Evolutionary conservation across 2,113 vertebrate species (phyloP), one percentile per base, ranked within the genome.

Genomic region (Lepus europaeus): DNA sequence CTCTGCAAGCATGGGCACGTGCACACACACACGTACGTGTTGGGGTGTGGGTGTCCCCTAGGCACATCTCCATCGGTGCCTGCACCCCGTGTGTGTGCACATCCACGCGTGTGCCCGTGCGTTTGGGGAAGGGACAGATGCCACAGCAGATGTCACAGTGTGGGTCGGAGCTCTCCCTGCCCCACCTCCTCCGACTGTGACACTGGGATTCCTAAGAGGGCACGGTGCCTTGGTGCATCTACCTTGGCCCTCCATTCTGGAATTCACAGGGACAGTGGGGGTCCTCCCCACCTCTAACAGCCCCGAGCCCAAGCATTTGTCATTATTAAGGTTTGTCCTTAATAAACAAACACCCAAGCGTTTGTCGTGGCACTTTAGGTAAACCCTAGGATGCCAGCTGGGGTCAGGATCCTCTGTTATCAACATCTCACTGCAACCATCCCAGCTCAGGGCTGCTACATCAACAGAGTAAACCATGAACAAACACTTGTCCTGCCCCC

Each of bases 91-190:
- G 1, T 12, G 4, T 23, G 7, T 59, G 66, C 13, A 16, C 45
- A 39, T 3, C 19, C 19, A 36, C 7, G 1, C 0, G 14, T 45
- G 45, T 9, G 17, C 45, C 4, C 33, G 0, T 14, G 10, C 25
- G 0, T 51, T 19, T 16, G 84, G 13, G n/a, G 61, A 12, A 20
- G 19, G 23, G 19, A 70, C 29, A 63, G 39, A 6, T 36, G 12
- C 36, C 78, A 66, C 20, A 78, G 29, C 61, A n/a, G 29, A 29
- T 0, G 19, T 3, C 61, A 39, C 33, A 6, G 53, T 6, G 7
- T 25, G 64, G 16, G 20, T 61, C 59, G 33, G 64, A 45, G 49
- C 29, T 45, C 19, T 36, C 25, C 70, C n/a, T 69, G 13, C 8
- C 29, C 39, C 0, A 4, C 9, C 0, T 27, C 9, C 4, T 56